These are phyloP conservation scores for Brevimyrus niger DNA, from an alignment of 2,113 vertebrate species.

Conservation along the genomic window DNA sequence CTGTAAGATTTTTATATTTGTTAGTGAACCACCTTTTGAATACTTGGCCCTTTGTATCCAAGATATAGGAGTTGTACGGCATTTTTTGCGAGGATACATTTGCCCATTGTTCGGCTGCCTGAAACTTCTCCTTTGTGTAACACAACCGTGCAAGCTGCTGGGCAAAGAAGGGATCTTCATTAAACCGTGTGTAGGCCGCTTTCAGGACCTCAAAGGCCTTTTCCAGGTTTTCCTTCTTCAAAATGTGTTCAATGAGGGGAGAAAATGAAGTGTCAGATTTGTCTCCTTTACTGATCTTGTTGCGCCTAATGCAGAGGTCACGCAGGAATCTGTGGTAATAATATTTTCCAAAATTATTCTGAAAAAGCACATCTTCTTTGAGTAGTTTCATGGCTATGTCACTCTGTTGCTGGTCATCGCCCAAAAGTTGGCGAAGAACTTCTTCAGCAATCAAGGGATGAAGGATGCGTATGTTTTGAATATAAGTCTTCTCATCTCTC, in stretches of 20 bases:
- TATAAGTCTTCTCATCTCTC: constrained; percentile 57
- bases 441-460: constrained; percentile 71
- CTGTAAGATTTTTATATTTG: constrained; percentile 47
- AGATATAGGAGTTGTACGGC: constrained; percentile 67
- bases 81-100: constrained; percentile 47
- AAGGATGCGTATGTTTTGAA: constrained; percentile 65
- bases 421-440: constrained; percentile 65
- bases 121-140: constrained; percentile 62
- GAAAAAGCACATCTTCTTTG: constrained; percentile 52
- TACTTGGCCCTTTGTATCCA: constrained; percentile 74
- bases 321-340: constrained; percentile 61
- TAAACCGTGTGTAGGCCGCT: constrained; percentile 55
- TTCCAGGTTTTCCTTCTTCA: constrained; percentile 44
- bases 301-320: constrained; percentile 62
- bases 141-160: constrained; percentile 71
- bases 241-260: constrained; percentile 66
- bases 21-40: constrained; percentile 64
- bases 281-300: constrained; percentile 63
- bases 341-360: constrained; percentile 64
- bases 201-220: constrained; percentile 60
- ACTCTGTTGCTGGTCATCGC: constrained; percentile 51
- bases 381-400: constrained; percentile 60
- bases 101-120: constrained; percentile 64
- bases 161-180: constrained; percentile 64
- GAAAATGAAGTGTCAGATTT: constrained; percentile 62